These are phyloP conservation scores for Eulemur coronatus DNA, from an alignment of 2,797 vertebrate genomes.

Conservation along the genomic window DNA sequence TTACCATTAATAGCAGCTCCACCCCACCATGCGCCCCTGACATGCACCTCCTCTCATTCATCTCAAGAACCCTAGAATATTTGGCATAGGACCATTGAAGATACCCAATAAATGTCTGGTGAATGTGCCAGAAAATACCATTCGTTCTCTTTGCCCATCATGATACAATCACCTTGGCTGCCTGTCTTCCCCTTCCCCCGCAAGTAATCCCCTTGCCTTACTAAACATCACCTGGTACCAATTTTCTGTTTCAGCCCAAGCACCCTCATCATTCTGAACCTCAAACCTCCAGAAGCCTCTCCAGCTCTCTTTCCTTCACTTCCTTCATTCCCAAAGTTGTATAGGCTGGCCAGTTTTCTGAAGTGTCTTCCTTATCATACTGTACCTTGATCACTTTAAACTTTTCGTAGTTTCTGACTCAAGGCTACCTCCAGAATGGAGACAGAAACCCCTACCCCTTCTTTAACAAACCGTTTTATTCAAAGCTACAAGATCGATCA, in stretches of 20 bases:
- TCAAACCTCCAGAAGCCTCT: background rate
- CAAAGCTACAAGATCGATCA: background rate
- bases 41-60: background rate
- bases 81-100: background rate
- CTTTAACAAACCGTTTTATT: background rate
- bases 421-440: background rate
- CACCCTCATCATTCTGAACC: background rate
- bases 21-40: fast-evolving
- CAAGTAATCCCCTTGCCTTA: background rate
- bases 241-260: background rate
- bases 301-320: background rate
- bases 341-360: background rate
- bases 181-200: background rate
- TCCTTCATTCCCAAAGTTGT: background rate
- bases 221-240: background rate
- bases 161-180: background rate
- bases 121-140: background rate
- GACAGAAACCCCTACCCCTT: background rate
- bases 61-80: background rate
- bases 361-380: background rate
- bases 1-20: background rate
- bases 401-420: background rate
- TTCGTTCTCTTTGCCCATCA: background rate
- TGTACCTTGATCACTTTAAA: background rate
- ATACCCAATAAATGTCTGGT: background rate